A percentile compares a stretch with the other conserved stretches of the same genome.
These are phyloP conservation scores for Lasioglossum vierecki DNA, from an alignment of 2,888 invertebrate species.

Conservation along the genomic window DNA sequence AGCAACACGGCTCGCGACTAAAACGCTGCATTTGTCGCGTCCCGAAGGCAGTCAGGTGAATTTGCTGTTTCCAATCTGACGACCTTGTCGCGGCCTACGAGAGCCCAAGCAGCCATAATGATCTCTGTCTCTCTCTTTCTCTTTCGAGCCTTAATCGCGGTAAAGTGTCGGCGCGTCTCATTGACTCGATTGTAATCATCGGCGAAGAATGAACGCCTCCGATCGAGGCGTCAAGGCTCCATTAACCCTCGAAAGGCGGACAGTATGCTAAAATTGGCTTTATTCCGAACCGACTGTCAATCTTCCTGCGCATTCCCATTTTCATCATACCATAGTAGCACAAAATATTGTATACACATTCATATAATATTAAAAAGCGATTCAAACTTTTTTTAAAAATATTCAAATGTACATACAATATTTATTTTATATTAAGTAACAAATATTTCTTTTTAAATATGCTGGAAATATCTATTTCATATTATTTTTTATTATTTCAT, in stretches of 20 bases:
- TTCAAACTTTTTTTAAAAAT: too few relatives aligned
- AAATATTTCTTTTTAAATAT: too few relatives aligned
- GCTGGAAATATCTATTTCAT: too few relatives aligned
- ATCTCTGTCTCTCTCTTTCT: not conserved
- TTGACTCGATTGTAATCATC: conserved; percentile 11
- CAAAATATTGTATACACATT: too few relatives aligned
- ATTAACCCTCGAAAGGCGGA: not conserved
- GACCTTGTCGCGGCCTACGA: conserved; percentile 61
- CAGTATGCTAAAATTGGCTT: not conserved
- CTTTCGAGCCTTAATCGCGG: conserved; percentile 44
- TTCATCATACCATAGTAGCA: not conserved
- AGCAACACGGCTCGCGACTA: conserved; percentile 12
- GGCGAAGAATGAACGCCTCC: conserved; percentile 21
- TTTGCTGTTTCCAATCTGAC: conserved; percentile 52
- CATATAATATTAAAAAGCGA: too few relatives aligned
- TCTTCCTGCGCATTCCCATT: not conserved
- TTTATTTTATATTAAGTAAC: too few relatives aligned
- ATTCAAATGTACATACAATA: too few relatives aligned
- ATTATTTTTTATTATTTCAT: too few relatives aligned
- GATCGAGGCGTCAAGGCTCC: not conserved
- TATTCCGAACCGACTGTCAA: not conserved
- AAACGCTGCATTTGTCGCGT: conserved; percentile 25
- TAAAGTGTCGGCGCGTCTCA: conserved; percentile 18
- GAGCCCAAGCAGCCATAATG: conserved; percentile 29
- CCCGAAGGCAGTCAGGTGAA: conserved; percentile 56